Percentiles rank a stretch among this genome's conserved stretches.
Conservation (phyloP, 2,113 vertebrate genomes). For the Ceuthmochares aereus region DNA sequence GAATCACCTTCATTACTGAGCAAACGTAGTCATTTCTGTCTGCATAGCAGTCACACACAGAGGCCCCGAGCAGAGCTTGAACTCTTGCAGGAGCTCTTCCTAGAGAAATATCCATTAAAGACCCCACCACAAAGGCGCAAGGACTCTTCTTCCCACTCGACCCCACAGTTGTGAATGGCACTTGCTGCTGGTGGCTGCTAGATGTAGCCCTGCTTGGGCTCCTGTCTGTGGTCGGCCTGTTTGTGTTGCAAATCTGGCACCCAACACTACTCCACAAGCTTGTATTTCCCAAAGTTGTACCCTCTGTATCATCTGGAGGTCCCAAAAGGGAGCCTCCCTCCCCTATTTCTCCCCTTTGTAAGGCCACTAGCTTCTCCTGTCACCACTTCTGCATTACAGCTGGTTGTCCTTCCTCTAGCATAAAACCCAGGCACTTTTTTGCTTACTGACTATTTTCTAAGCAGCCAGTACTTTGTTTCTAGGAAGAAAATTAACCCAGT, state of each 20-base stretch:
- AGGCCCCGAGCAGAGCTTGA: neutral
- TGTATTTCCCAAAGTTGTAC: neutral
- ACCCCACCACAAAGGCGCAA: neutral
- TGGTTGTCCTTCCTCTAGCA: neutral
- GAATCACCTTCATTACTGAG: neutral
- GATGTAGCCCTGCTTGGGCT: neutral
- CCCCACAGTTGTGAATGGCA: neutral
- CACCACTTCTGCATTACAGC: neutral
- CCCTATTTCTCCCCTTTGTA: neutral
- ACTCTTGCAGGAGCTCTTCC: neutral
- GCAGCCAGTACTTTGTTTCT: conserved; percentile 6
- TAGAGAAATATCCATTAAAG: neutral
- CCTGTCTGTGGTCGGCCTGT: neutral
- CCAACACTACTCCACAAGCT: neutral
- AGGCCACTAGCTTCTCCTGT: neutral
- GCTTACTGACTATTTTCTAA: neutral
- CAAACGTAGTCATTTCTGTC: neutral
- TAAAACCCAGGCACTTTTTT: neutral
- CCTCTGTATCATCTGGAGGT: neutral
- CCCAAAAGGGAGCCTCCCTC: neutral
- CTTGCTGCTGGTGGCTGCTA: neutral
- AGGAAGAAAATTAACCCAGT: conserved; percentile 18
- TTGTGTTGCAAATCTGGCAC: neutral
- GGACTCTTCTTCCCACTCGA: neutral
- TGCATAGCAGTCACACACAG: neutral